A percentile compares a stretch with the other conserved stretches of the same genome.
These are phyloP conservation scores for Acestrorhynchus altus DNA, from an alignment of 2,797 vertebrate species.

Conservation along the genomic window DNA sequence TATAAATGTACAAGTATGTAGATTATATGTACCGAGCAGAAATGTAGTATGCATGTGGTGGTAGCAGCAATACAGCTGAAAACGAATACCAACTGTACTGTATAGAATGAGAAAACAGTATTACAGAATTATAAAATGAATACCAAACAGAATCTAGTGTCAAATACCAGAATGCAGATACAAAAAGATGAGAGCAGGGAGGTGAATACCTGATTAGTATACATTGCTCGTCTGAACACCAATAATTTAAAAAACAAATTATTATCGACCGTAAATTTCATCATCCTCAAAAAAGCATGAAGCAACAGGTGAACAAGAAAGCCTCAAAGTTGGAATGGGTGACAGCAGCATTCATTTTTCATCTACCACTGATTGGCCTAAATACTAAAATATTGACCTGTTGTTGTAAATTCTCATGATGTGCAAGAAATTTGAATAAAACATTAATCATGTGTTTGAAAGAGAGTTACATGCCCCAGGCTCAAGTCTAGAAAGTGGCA, in stretches of 20 bases:
- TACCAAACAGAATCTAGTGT: too few species aligned
- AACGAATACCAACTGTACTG: too few species aligned
- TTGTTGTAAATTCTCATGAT: slow-evolving; percentile 2
- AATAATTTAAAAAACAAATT: background rate
- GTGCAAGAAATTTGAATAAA: slow-evolving; percentile 12
- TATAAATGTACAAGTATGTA: too few species aligned
- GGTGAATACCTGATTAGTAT: background rate
- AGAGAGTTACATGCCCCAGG: background rate
- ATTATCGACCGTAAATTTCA: background rate
- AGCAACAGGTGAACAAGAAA: background rate
- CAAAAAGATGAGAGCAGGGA: background rate
- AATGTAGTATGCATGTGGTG: too few species aligned
- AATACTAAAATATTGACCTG: background rate
- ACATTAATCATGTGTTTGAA: slow-evolving; percentile 13
- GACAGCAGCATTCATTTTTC: background rate
- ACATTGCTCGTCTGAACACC: background rate
- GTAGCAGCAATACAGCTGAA: too few species aligned
- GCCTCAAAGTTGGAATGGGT: background rate
- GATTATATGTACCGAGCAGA: too few species aligned
- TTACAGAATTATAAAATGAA: too few species aligned
- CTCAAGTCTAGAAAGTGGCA: background rate
- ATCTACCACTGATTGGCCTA: background rate
- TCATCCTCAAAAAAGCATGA: background rate
- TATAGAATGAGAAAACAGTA: too few species aligned
- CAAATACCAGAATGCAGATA: background rate